Base-by-base conservation (phyloP, 2,888 invertebrate genomes). In the Camponotus fellah region DNA sequence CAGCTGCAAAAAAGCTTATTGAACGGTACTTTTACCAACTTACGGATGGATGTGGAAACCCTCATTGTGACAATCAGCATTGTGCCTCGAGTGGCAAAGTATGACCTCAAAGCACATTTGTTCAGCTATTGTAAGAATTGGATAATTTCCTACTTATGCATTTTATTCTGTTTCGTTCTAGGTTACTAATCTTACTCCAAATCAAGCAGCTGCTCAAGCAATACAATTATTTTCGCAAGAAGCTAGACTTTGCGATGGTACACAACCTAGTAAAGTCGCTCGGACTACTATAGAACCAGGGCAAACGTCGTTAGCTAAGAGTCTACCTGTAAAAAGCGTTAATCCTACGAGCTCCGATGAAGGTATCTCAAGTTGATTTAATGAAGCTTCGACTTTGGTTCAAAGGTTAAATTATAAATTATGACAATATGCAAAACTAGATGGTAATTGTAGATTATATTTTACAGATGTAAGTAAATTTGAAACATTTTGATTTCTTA, bases 21-120 rank as follows among this genome's bases (percentile, higher is more conserved):
- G 98, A 98, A 95, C 96, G 98, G 92, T 99, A 99, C 95, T 99
- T 99, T 95, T 98, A 98, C 95, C 98, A 99, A 95, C 95, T 99
- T 88, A 97, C 97, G 62, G 98, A 98, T 94, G 99, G 99, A 90
- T 99, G 99, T 95, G 99, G 99, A 37, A 98, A 98, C 95, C 96
- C 97, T n/a, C 96, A 96, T 92, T 99, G 99, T 95, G 96, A 96
- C 92, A 99, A 99, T 95, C 96, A 96, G 93, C 96, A 97, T 94
- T 99, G 99, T 96, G 98, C 98, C 89, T 99, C 99, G 26, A 98
- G 98, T 95, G 98, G 98, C 92, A 97, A 97, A 95, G 98, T 98
- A 95, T 95, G 94, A 32, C 5, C 17, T n/a, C 8, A n/a, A 12
- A 10, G 34, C 53, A 26, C 10, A 32, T n/a, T 72, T 37, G 8